These are phyloP conservation scores for Athripsodes cinereus DNA, from an alignment of 2,888 invertebrate genomes.

Conservation along the genomic window DNA sequence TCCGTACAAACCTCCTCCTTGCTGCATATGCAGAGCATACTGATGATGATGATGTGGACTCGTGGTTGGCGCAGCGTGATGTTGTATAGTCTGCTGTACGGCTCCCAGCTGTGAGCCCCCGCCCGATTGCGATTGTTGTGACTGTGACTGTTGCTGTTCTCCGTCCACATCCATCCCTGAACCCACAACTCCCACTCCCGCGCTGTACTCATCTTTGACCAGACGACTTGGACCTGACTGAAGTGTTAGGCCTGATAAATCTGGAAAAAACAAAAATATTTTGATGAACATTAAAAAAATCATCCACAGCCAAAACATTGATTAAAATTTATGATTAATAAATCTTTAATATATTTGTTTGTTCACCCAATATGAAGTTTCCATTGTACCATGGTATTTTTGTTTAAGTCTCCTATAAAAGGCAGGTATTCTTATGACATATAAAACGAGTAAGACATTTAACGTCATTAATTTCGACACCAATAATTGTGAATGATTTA, in stretches of 20 bases:
- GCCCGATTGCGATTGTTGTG: conserved; percentile 54
- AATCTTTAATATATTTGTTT: too few species aligned
- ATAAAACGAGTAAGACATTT: too few species aligned
- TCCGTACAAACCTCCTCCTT: conserved; percentile 28
- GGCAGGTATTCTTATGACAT: too few species aligned
- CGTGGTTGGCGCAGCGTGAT: conserved; percentile 29
- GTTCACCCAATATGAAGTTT: too few species aligned
- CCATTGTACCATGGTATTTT: too few species aligned
- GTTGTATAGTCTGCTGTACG: conserved; percentile 41
- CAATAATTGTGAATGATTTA: too few species aligned
- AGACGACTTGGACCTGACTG: conserved; percentile 77
- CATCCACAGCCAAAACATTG: too few species aligned
- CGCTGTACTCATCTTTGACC: conserved; percentile 90
- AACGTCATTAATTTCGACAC: too few species aligned
- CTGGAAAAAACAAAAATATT: conserved; percentile 51
- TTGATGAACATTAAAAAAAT: too few species aligned
- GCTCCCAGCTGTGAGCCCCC: conserved; percentile 50
- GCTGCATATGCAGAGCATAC: conserved; percentile 45
- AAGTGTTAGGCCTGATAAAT: conserved; percentile 86
- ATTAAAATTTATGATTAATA: too few species aligned
- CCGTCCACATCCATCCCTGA: conserved; percentile 36
- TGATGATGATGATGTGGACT: conserved; percentile 31
- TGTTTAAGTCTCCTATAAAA: too few species aligned
- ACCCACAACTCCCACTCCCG: conserved; percentile 52
- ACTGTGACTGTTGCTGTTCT: conserved; percentile 56